phyloP scores from a whole-genome alignment of 2,113 vertebrate species.

The Oreochromis tanganicae region DNA sequence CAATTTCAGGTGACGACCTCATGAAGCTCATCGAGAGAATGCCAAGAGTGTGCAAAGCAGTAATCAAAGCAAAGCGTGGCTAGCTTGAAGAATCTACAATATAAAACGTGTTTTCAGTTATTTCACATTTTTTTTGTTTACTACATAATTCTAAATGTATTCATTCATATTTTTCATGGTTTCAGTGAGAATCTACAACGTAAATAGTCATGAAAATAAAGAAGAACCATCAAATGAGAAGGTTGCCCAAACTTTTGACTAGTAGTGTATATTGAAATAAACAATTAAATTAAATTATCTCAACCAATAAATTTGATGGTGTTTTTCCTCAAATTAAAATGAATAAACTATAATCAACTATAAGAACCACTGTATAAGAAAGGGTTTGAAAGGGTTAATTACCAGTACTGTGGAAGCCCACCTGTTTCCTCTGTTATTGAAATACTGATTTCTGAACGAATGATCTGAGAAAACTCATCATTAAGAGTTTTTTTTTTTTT shows the following conservation, averaged over 20 bases:
- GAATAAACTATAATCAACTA: neutral
- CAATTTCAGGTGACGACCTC: too few relatives aligned
- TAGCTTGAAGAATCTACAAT: too few relatives aligned
- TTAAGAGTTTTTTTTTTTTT: neutral
- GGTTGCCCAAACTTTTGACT: neutral
- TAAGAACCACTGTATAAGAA: neutral
- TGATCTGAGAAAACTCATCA: neutral
- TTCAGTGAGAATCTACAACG: too few relatives aligned
- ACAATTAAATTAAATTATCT: accelerated
- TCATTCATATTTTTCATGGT: too few relatives aligned
- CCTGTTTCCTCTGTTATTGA: neutral
- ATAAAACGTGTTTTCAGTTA: too few relatives aligned
- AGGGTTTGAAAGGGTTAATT: neutral
- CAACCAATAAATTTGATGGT: neutral
- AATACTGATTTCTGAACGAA: neutral
- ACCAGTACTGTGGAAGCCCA: neutral
- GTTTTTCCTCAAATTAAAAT: neutral
- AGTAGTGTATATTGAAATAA: neutral
- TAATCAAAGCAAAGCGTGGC: too few relatives aligned
- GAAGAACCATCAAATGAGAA: neutral
- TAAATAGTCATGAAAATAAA: too few relatives aligned
- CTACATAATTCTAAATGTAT: too few relatives aligned
- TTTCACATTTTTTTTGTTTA: too few relatives aligned
- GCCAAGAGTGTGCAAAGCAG: too few relatives aligned
- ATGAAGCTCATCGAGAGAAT: too few relatives aligned